A percentile compares a stretch with the other conserved stretches of the same genome.
phyloP scores from a whole-genome alignment of 1,140 invertebrate species.

The Campodea augens region DNA sequence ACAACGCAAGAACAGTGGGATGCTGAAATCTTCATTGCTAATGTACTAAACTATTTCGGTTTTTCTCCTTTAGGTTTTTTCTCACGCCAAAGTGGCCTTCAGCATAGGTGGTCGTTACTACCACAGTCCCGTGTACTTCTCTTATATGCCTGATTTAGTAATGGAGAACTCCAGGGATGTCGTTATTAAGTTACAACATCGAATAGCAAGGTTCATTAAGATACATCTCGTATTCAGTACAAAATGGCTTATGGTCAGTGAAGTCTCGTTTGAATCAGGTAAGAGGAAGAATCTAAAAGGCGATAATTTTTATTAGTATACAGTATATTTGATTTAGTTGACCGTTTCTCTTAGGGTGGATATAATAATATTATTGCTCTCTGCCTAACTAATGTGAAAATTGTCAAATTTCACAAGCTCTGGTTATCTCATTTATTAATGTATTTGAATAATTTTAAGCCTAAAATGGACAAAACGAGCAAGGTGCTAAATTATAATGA shows the following conservation, averaged over 20 bases:
- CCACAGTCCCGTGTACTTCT: constrained; percentile 40
- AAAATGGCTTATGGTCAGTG: constrained; percentile 72
- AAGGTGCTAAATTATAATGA: no score
- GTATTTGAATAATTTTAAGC: no score
- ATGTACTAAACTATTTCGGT: constrained; percentile 9
- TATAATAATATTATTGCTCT: no score
- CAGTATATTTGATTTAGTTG: neutral
- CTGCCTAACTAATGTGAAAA: no score
- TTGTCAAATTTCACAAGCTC: no score
- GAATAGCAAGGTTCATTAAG: constrained; percentile 52
- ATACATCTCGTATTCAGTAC: constrained; percentile 65
- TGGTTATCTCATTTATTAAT: no score
- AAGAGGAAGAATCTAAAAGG: constrained; percentile 18
- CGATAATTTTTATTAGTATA: neutral
- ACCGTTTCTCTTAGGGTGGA: neutral
- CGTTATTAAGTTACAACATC: constrained; percentile 56
- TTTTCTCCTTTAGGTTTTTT: constrained; percentile 35
- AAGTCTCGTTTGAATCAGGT: constrained; percentile 62
- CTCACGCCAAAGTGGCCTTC: constrained; percentile 45
- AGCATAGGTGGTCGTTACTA: constrained; percentile 45
- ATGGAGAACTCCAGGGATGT: constrained; percentile 67
- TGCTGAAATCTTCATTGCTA: constrained; percentile 17
- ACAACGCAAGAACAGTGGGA: constrained; percentile 31
- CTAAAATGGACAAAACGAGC: no score
- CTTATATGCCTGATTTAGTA: constrained; percentile 57